phyloP scores from a whole-genome alignment of 1,140 invertebrate genomes.

The Rhagoletis pomonella region DNA sequence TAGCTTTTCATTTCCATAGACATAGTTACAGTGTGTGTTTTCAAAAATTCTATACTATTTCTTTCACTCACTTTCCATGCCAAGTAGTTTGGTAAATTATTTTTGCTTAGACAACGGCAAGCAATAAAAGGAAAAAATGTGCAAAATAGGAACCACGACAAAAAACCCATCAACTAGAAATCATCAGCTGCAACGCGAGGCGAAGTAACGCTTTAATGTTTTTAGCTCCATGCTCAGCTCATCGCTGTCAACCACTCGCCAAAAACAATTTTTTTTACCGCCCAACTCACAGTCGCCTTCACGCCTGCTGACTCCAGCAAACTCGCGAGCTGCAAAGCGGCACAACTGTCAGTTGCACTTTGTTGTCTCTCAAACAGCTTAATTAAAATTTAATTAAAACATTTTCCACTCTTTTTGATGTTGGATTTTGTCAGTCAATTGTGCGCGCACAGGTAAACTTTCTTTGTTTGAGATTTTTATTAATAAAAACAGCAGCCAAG shows the following conservation, averaged over 20 bases:
- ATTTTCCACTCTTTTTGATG: conserved; percentile 20
- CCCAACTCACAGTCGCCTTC: not conserved
- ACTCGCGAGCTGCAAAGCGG: not conserved
- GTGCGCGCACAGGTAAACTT: conserved; percentile 3
- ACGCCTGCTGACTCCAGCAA: not conserved
- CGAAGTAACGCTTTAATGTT: not conserved
- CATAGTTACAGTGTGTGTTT: no score
- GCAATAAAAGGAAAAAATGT: no score
- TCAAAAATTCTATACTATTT: no score
- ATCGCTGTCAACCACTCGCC: not conserved
- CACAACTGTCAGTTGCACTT: not conserved
- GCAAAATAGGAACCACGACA: no score
- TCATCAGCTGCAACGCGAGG: no score
- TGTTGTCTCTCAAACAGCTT: conserved; percentile 15
- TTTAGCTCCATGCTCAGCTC: not conserved
- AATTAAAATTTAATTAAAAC: conserved; percentile 48
- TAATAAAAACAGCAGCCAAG: not conserved
- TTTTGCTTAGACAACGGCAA: no score
- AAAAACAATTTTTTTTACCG: not conserved
- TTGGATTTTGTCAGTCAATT: conserved; percentile 1
- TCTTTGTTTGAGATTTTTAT: conserved; percentile 14
- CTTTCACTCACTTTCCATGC: no score
- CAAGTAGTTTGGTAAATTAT: no score
- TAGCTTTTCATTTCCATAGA: no score
- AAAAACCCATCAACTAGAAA: no score